phyloP scores from a whole-genome alignment of 1,140 invertebrate genomes.

The Temnothorax longispinosus region DNA sequence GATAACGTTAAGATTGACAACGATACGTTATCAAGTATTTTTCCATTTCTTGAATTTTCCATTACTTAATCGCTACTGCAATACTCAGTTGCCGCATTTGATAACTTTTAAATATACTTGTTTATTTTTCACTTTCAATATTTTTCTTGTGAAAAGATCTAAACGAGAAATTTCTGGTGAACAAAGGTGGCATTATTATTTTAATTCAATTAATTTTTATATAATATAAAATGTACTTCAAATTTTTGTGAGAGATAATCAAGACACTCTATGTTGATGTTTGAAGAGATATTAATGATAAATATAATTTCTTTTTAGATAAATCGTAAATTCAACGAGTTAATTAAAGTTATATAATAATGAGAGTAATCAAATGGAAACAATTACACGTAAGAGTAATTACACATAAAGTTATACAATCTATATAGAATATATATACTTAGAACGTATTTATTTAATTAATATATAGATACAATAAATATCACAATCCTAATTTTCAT shows the following conservation, averaged over 20 bases:
- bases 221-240: background rate
- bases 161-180: background rate
- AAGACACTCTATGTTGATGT: background rate
- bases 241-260: background rate
- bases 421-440: background rate
- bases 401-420: background rate
- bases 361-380: background rate
- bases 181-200: background rate
- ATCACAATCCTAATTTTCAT: background rate
- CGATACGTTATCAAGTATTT: conserved; percentile 46
- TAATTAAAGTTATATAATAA: background rate
- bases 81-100: background rate
- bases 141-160: background rate
- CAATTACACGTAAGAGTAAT: too few species aligned
- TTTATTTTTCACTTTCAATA: conserved; percentile 11
- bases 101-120: conserved; percentile 27
- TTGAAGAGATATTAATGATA: background rate
- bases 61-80: background rate
- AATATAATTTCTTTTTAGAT: background rate
- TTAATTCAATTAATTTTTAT: background rate
- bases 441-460: background rate
- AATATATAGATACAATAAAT: background rate
- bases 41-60: conserved; percentile 41
- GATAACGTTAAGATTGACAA: conserved; percentile 33
- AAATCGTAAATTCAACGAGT: background rate